Evolutionary conservation across 1,140 invertebrate species (phyloP), one percentile per base, ranked within the genome.

Genomic region (Diachasmimorpha longicaudata): DNA sequence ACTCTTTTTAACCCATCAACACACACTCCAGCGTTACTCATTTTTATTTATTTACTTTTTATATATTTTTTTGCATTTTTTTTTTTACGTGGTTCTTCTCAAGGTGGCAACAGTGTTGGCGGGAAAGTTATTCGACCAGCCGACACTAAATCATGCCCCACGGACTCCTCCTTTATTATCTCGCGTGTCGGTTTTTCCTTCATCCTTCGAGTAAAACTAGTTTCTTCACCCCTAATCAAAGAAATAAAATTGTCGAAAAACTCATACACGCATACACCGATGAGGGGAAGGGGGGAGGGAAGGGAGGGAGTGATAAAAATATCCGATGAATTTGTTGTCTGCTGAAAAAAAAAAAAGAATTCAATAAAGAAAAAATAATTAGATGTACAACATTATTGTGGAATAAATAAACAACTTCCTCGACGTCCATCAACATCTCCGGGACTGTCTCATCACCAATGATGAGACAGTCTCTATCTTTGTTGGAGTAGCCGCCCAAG

Each of bases 41-140:
- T 70, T 73, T 63, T 48, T 71, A 52, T 52, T 52, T 52, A 52
- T 52, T 52, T 52, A 6, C 14, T 16, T 16, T n/a, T n/a, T 16
- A 4, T 1, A 0, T 63, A 42, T 58, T 72, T 72, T 36, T 39
- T 66, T 63, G 21, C 13, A 9, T 42, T 31, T 31, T 37, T 13
- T 19, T 48, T 44, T 14, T 23, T 19, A 16, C 42, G 6, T 44
- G 72, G 52, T 63, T 72, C 69, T 46, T 73, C 42, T 84, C 80
- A 82, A 85, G 84, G 84, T 83, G 84, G 85, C 82, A 85, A 87
- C 84, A 85, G 82, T 82, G 83, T 86, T 85, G 84, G 79, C 85
- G 81, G 84, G 82, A 83, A 86, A 85, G 83, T 85, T 86, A 86
- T 87, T 86, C 80, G 81, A 82, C 80, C 80, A 78, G 78, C 79